Conservation (phyloP, 2,797 vertebrate genomes). For the Hipposideros larvatus region DNA sequence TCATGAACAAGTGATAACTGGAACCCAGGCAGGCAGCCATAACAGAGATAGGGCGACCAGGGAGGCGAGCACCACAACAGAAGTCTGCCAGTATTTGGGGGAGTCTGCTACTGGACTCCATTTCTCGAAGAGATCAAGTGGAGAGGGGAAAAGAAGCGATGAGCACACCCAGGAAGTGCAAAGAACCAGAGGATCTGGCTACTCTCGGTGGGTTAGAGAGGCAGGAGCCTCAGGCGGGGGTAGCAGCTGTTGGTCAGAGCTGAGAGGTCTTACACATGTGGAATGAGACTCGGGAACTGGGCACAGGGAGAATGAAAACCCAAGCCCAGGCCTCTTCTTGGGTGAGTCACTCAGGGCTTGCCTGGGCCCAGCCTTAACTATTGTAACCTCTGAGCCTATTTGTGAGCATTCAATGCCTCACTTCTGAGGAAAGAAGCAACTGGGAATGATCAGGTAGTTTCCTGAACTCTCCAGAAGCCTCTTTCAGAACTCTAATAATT, state of each 20-base stretch:
- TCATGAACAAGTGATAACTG: not conserved
- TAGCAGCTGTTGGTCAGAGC: no score
- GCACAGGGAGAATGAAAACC: not conserved
- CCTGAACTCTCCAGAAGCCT: not conserved
- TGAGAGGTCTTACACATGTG: fast-evolving
- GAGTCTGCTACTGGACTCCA: not conserved
- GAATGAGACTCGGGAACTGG: not conserved
- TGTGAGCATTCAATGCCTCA: not conserved
- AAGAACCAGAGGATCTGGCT: not conserved
- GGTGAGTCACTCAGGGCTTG: not conserved
- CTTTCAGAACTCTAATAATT: not conserved
- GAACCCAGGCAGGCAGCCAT: not conserved
- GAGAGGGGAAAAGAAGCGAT: not conserved
- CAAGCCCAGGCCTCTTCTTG: not conserved
- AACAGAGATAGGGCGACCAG: not conserved
- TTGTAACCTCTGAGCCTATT: not conserved
- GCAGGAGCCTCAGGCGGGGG: not conserved
- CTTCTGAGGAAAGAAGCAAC: not conserved
- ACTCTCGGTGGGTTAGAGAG: not conserved
- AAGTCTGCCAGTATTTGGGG: not conserved
- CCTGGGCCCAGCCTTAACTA: not conserved
- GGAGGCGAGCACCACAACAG: not conserved
- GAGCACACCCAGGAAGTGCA: not conserved
- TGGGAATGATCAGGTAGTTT: not conserved
- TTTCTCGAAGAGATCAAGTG: not conserved